Base-by-base conservation (phyloP, 2,888 invertebrate species). In the Allacma fusca region DNA sequence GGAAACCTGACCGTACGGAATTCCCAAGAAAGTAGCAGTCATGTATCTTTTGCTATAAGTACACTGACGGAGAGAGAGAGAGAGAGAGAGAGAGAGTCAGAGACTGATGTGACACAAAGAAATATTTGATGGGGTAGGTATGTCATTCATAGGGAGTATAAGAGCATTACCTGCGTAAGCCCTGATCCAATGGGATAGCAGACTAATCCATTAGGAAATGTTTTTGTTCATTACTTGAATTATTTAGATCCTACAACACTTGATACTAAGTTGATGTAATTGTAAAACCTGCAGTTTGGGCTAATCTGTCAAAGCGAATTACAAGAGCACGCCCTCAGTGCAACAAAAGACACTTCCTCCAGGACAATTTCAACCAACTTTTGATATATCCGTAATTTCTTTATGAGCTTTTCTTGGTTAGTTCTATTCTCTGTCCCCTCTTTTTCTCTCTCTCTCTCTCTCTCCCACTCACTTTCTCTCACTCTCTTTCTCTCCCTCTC, bases 51-150 rank as follows among this genome's bases (percentile, higher is more conserved):
- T n/a, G n/a, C n/a, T n/a, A n/a, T n/a, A n/a, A n/a, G n/a, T n/a
- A n/a, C n/a, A n/a, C n/a, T n/a, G n/a, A n/a, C n/a, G n/a, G n/a
- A n/a, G n/a, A n/a, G n/a, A n/a, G n/a, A n/a, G n/a, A n/a, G n/a
- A n/a, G n/a, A 40, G 5, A 40, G 7, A 40, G 13, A 5, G 5
- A 9, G 5, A 13, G 13, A 24, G 23, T 19, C 9, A 44, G 57
- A 50, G 71, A 28, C 26, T 26, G 57, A 57, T 29, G 26, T 24
- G n/a, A 9, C 57, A 29, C 16, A 16, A 71, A n/a, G 44, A 50
- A 71, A 71, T 57, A 50, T 44, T 12, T 70, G 70, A 70, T 23
- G 44, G 70, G 70, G 43, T 43, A 70, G 13, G 43, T 70, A 70
- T 34, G 23, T 64, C n/a, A 13, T 24, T 64, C 24, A n/a, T 13